Evolutionary conservation across 2,797 vertebrate species (phyloP).

Genomic region (Pipistrellus pipistrellus): DNA sequence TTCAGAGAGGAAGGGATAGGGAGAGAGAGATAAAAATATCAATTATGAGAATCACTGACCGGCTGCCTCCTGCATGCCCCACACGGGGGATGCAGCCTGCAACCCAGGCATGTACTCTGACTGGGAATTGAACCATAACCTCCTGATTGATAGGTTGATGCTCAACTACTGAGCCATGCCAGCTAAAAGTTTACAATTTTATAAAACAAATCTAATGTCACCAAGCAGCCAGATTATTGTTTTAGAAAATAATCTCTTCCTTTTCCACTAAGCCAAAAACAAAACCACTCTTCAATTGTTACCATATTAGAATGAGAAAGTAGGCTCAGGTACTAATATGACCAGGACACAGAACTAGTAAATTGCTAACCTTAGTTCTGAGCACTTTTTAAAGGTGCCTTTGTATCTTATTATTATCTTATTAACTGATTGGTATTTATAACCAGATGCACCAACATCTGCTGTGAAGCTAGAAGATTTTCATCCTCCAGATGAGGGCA

Average conservation of each 20-base stretch:
- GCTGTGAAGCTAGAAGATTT: background rate
- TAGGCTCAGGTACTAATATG: background rate
- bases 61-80: no score
- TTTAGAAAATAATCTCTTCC: slow-evolving; percentile 55
- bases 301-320: slow-evolving; percentile 33
- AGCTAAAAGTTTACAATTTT: slow-evolving; percentile 21
- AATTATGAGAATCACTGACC: no score
- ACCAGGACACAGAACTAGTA: background rate
- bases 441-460: background rate
- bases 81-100: no score
- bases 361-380: background rate
- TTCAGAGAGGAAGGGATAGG: no score
- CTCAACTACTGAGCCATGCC: no score
- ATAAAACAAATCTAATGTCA: slow-evolving; percentile 41
- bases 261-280: slow-evolving; percentile 1
- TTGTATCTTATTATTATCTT: background rate
- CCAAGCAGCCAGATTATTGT: background rate
- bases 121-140: no score
- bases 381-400: background rate
- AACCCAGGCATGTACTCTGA: no score
- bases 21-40: no score
- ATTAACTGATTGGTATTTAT: background rate
- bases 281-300: slow-evolving; percentile 12
- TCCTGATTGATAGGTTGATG: no score
- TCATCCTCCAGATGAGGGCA: background rate